These are phyloP conservation scores for Alcedo atthis DNA, from an alignment of 2,797 vertebrate genomes.

Conservation along the genomic window DNA sequence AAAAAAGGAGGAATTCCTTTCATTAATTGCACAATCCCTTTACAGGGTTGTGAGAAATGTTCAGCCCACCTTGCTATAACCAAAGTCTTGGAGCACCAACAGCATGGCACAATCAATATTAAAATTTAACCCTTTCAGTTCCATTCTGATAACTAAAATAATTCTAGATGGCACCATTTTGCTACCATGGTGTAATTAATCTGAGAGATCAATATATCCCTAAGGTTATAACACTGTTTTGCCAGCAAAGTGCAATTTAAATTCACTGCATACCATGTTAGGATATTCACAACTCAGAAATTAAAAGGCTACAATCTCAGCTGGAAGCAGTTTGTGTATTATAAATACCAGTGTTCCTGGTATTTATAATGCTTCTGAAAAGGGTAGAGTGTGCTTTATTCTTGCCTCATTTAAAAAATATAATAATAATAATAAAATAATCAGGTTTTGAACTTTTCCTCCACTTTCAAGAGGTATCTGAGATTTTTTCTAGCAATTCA, in stretches of 20 bases:
- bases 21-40: not conserved
- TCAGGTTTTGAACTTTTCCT: not conserved
- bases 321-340: not conserved
- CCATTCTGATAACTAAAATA: not conserved
- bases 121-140: not conserved
- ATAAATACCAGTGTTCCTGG: not conserved
- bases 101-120: not conserved
- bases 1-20: not conserved
- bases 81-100: not conserved
- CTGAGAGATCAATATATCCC: not conserved
- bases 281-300: not conserved
- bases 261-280: not conserved
- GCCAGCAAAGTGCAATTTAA: not conserved
- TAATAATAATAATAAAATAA: not conserved
- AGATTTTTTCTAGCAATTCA: not conserved
- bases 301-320: not conserved
- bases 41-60: not conserved
- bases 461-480: not conserved
- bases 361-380: slow-evolving; percentile 2
- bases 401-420: not conserved
- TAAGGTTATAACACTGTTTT: not conserved
- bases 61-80: not conserved
- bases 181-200: not conserved
- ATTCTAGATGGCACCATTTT: not conserved
- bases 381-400: not conserved